Base-by-base conservation (phyloP, 1,140 invertebrate species). In the Conus ventricosus region DNA sequence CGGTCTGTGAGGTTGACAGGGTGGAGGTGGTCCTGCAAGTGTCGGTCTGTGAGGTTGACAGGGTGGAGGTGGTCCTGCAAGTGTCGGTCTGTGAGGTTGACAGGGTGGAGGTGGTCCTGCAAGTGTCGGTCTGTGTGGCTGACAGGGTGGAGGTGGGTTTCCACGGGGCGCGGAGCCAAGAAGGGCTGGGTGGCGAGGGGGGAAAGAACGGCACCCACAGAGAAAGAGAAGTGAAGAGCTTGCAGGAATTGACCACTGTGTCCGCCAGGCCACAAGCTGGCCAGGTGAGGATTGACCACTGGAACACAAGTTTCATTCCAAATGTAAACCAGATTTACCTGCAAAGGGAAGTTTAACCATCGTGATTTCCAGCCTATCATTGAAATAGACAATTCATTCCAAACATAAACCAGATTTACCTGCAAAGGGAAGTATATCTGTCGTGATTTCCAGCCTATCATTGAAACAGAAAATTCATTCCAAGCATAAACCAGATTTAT, bases 201-300 rank as follows among this genome's bases (percentile, higher is more conserved):
- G 20, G 90, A 84, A n/a, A 90, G 51, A 85, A 90, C 83, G 23
- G 88, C 90, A 13, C 90, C 90, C 55, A 89, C 15, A 20, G 88
- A 85, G 55, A 88, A 90, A 11, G 23, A n/a, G 25, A 90, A 89
- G 71, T 90, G 88, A 1, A 89, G 67, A 10, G 25, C 85, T 27
- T 89, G 90, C 86, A 89, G 78, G 55, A 87, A 87, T 23, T 63
- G 25, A 17, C 75, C 57, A 8, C 95, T 94, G 54, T 94, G 90
- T 71, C 93, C 91, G 8, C 94, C 94, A 80, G 67, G 25, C 84
- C 83, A 86, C 39, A 90, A 55, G 13, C 27, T 8, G 20, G 82
- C 54, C 87, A 90, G 83, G 82, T 87, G 5, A 75, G 87, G 10
- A 81, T 54, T 80, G 82, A 57, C 27, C 25, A 81, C 87, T 90